phyloP scores from a whole-genome alignment of 2,888 invertebrate genomes.

The Acanthoscelides obtectus region DNA sequence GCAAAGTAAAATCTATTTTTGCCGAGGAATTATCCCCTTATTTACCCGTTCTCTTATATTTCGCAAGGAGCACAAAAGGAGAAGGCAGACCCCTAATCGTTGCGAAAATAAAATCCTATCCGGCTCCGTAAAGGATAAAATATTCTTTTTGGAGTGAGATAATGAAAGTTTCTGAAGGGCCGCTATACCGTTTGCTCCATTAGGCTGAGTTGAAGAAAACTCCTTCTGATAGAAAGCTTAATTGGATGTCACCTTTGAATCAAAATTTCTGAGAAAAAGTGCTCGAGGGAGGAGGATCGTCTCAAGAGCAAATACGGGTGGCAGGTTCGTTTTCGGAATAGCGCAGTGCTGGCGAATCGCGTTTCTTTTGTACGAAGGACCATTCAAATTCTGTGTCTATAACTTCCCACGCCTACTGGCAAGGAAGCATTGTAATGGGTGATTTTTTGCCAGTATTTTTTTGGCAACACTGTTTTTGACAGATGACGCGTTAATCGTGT shows the following conservation, averaged over 20 bases:
- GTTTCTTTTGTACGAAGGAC: too few species aligned
- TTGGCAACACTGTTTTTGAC: too few species aligned
- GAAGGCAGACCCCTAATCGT: not conserved
- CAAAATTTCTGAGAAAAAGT: conserved; percentile 28
- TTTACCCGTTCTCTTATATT: not conserved
- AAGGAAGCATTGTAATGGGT: too few species aligned
- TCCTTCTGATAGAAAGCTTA: conserved; percentile 30
- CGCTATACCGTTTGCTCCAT: conserved; percentile 38
- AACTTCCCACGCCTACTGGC: too few species aligned
- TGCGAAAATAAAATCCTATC: not conserved
- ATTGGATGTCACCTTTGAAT: conserved; percentile 37
- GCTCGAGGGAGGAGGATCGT: conserved; percentile 18
- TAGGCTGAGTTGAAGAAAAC: conserved; percentile 25
- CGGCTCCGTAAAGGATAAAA: not conserved
- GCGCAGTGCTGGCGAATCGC: not conserved
- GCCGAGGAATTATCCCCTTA: not conserved
- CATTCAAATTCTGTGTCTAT: too few species aligned
- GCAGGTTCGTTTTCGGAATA: conserved; percentile 16
- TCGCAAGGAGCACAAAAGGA: not conserved
- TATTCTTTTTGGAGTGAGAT: not conserved
- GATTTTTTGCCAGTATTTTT: too few species aligned
- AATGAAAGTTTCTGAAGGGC: not conserved
- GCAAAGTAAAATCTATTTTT: not conserved
- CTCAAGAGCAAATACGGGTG: conserved; percentile 42
- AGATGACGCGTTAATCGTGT: too few species aligned